Percentiles rank a stretch among this genome's conserved stretches.
Evolutionary conservation across 2,888 invertebrate species (phyloP).

Genomic region (Nemoura dubitans): DNA sequence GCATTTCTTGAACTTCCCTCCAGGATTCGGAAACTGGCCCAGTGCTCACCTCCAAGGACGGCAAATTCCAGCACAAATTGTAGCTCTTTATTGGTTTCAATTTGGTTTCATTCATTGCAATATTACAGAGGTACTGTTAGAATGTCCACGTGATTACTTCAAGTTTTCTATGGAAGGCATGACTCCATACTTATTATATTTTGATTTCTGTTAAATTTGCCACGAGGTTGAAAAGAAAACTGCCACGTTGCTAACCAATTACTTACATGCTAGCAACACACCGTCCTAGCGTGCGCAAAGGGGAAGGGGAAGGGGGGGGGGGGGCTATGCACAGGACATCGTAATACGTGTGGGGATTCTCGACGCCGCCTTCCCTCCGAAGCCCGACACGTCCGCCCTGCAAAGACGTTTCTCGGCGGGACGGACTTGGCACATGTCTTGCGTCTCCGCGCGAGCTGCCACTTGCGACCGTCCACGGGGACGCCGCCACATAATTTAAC

Average conservation of each 20-base stretch:
- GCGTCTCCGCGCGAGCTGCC: too few species aligned
- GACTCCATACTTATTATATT: constrained; percentile 44
- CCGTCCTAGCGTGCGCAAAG: background rate
- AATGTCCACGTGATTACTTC: constrained; percentile 44
- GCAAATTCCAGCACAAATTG: constrained; percentile 51
- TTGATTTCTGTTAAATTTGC: constrained; percentile 29
- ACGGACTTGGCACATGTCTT: background rate
- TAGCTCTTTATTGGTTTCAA: constrained; percentile 51
- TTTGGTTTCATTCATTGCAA: constrained; percentile 51
- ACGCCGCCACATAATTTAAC: background rate
- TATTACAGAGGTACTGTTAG: constrained; percentile 46
- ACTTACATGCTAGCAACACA: background rate
- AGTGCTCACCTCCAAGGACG: too few species aligned
- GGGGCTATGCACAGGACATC: background rate
- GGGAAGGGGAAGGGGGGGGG: background rate
- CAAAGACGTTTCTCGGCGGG: too few species aligned
- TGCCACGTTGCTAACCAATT: too few species aligned
- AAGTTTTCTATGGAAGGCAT: constrained; percentile 51
- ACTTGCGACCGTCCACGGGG: background rate
- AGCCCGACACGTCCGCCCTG: background rate
- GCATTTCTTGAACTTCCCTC: too few species aligned
- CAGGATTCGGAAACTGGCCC: too few species aligned
- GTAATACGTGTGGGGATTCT: too few species aligned
- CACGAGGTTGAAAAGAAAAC: constrained; percentile 1
- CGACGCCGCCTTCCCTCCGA: background rate